Evolutionary conservation across 2,888 invertebrate species (phyloP), one percentile per base, ranked within the genome.

Genomic region (Drosophila kokeensis): DNA sequence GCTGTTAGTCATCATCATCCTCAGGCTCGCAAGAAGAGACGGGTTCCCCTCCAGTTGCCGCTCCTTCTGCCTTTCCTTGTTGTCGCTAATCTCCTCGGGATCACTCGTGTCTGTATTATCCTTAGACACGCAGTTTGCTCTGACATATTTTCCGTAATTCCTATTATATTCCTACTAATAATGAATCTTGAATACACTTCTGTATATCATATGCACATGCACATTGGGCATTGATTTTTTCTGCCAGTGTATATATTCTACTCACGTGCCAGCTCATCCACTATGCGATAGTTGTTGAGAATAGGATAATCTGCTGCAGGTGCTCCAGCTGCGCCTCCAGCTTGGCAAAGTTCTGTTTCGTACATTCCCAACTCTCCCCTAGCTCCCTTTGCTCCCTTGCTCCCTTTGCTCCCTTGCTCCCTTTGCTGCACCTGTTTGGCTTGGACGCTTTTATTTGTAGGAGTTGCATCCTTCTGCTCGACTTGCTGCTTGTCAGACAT

Each of bases 291-390:
- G 38, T 18, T 38, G 38, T 18, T 0, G 2, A 40, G 21, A 21
- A 13, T 21, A 6, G 13, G 13, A 3, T 42, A 3, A 42, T 3
- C 13, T 13, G 5, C 21, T 21, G 21, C 45, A 45, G 21, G 21
- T 45, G 13, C 45, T 45, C 21, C 42, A 42, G 67, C 10, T 77
- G 80, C 0, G 67, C 54, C n/a, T 85, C 74, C 30, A 83, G 59
- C 1, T 66, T 73, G 11, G 50, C 73, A 21, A 73, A 73, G 10
- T 75, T 73, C 0, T 68, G 60, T 10, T 45, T 64, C 8, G 53
- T 8, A 27, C 3, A 21, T 13, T 45, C 21, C 42, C 21, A 45
- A 21, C 15, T 21, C 21, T 13, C 6, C 18, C 38, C 7, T 18
- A 18, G 36, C n/a, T n/a, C n/a, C n/a, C n/a, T n/a, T n/a, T n/a